Base-by-base conservation (phyloP, 2,888 invertebrate species). In the Cheilosia scutellata region DNA sequence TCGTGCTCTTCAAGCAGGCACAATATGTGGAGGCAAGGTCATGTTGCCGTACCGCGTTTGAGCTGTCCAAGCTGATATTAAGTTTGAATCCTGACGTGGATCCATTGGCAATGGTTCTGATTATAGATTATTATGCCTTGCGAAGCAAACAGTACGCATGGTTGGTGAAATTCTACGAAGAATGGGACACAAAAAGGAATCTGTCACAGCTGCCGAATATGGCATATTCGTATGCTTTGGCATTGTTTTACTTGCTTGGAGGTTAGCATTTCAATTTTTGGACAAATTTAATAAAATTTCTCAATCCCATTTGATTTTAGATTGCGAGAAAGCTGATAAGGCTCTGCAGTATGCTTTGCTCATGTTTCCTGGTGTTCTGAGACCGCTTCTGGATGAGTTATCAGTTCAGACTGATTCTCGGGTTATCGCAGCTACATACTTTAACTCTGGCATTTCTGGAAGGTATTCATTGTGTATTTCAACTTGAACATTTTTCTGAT, bases 191-290 rank as follows among this genome's bases (percentile, higher is more conserved):
- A 5, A 91, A 93, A 62, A 94, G 95, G 88, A 96, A 96, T 92
- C 92, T 97, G 55, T 94, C 95, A 49, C 96, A 96, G 91, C 92
- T 98, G 79, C 98, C 98, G n/a, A 98, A 97, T 91, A 96, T 97
- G 94, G 96, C 96, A 0, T 97, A 95, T 91, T 97, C 97, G 1
- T 93, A 96, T 80, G 96, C 97, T 0, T 92, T 97, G 88, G 96
- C 96, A 2, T 93, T 95, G 88, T 96, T 95, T 91, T 94, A 95
- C 88, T 89, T 94, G 31, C 92, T 93, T 44, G 92, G 93, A 60
- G 93, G 92, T 83, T 87, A 88, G 53, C 51, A 13, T 13, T 51
- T 2, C 27, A n/a, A 5, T 51, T 29, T 4, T 25, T 13, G 3
- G 25, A 13, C 0, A 29, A 37, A 2, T 4, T 16, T 3, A 2